Base-by-base conservation (phyloP, 2,888 invertebrate genomes). In the Galerucella nymphaeae region DNA sequence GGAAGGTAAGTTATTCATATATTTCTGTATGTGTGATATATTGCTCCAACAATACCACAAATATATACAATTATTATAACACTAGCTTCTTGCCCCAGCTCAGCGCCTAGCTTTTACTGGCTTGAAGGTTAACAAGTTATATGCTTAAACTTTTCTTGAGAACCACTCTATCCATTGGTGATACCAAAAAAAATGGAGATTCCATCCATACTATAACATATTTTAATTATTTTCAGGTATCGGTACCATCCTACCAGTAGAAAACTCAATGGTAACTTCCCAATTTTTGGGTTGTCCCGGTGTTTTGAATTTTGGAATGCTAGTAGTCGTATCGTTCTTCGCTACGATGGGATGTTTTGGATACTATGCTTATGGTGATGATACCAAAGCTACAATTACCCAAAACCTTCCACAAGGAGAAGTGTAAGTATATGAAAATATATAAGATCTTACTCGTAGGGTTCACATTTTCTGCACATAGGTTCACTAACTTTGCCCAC, bases 221-320 rank as follows among this genome's bases (percentile, higher is more conserved):
- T 57, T 6, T 14, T 4, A 38, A 38, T 4, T 2, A 38, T 38
- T 59, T 59, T 18, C 23, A 74, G 74, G 80, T 62, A 98, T 99
- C 78, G 95, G 95, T 61, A 94, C 93, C 63, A 95, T 98, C 11
- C 92, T 98, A 90, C 98, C 98, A 0, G 92, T 98, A n/a, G 97
- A 98, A 86, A 97, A 97, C 84, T 94, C 93, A 62, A 97, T 98
- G 97, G 90, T 89, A 16, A 92, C 92, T 0, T 88, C 92, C 72
- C 92, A 94, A 76, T 95, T 95, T 83, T 90, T 97, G 57, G 92
- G 93, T 2, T 93, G 93, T 77, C 94, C 93, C 0, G 96, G 98
- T 14, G 96, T 97, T 0, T 88, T 98, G 0, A 96, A 96, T 80
- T 90, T 93, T 0, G 94, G 96, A 0, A 97, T 98, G 96, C 86